Evolutionary conservation across 35 echinoderm and acorn worm genomes (phyloP), one percentile per base, ranked within the genome.

Genomic region (Apostichopus californicus): DNA sequence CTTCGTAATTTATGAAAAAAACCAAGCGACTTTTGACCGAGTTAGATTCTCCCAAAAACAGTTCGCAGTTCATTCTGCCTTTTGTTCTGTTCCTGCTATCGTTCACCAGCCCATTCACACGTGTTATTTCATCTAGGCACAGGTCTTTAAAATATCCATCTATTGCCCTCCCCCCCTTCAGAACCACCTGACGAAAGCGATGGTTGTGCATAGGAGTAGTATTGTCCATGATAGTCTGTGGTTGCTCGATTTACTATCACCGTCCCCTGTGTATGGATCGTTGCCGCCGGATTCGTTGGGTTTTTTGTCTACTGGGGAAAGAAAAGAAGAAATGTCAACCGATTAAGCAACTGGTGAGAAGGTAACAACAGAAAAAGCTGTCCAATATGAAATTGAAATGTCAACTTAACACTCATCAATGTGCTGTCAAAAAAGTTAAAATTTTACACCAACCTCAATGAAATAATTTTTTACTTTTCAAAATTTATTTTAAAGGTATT

Each of bases 91-190:
- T 75, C 71, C 7, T 18, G 21, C 7, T 75, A 13, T 75, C 71
- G 4, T 1, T 75, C 5, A 75, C 2, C 6, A n/a, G 3, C n/a
- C 18, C 64, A 68, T 68, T 46, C 34, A 46, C 34, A 61, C 3
- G 12, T 75, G 12, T 75, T 75, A 75, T 75, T 75, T 75, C 71
- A 75, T 75, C 71, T 75, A 75, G 71, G 71, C 71, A 75, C 71
- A 18, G 71, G 21, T 20, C 71, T 11, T 68, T 22, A n/a, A 22
- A 18, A 61, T 61, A 61, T 61, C 8, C 12, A 8, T 22, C 17
- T 22, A n/a, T 75, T 21, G 15, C 71, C 64, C 64, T 18, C 11
- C 11, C 64, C 64, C 18, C 64, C 18, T 75, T 75, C 71, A 75
- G 21, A 75, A 7, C 71, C 71, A 75, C 71, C 71, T 75, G 15